Evolutionary conservation across 1,140 invertebrate species (phyloP), one percentile per base, ranked within the genome.

Genomic region (Drosophila grimshawi): DNA sequence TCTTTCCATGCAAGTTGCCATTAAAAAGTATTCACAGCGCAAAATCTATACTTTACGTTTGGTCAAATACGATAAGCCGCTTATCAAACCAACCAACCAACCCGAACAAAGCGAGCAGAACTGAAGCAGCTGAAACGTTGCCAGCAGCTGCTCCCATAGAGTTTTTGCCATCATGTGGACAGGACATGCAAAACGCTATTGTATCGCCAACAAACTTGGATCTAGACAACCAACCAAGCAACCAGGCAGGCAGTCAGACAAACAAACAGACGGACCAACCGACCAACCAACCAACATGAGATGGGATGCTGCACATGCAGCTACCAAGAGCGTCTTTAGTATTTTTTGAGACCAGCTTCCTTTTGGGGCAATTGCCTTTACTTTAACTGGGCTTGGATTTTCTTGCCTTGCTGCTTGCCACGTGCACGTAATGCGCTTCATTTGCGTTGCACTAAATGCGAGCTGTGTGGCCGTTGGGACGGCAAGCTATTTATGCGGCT

Each of bases 1-100:
- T 70, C 80, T 82, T 78, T 64, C 55, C 86, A 69, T 80, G 81
- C 78, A 88, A 88, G 64, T 53, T 76, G 83, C 85, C 83, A 88
- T 88, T 88, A 89, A 89, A 88, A 88, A 89, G 85, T 88, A 89
- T 89, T 88, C 83, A 88, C 76, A 88, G 83, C 52, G 49, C 69
- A 88, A 80, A 89, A 88, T 88, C 83, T 88, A 88, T 88, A 88
- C 83, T 88, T 80, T 80, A 79, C 76, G 69, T 89, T 69, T 66
- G 77, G 66, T 88, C 83, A 88, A 74, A 89, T 88, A 85, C 85
- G 83, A 88, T 88, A 88, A 88, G 83, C 83, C 66, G 85, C 85
- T 88, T 88, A 88, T 69, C 69, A 82, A 66, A 69, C 76, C 60
- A 78, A 48, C 56, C 67, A 48, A 53, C 43, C 62, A 43, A 45